Percentiles rank a stretch among this genome's conserved stretches.
phyloP scores from a whole-genome alignment of 2,113 vertebrate species.

The Phrynosoma blainvillii region DNA sequence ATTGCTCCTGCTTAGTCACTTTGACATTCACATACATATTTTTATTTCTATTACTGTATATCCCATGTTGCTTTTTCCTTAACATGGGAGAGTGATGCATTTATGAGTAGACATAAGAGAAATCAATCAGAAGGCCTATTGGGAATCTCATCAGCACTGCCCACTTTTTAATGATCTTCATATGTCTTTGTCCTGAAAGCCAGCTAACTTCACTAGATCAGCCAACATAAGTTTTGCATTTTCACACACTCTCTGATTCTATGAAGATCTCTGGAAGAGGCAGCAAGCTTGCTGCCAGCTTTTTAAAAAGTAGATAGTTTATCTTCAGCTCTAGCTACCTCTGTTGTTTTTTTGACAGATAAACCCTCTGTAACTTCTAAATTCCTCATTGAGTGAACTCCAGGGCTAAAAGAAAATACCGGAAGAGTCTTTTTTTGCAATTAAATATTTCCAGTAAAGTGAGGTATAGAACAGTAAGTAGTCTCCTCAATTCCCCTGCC shows the following conservation, averaged over 20 bases:
- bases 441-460: background rate
- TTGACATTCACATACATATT: no score
- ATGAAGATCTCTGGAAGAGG: background rate
- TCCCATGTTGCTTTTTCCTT: no score
- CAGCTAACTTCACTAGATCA: background rate
- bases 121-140: background rate
- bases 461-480: background rate
- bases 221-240: background rate
- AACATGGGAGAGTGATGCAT: no score
- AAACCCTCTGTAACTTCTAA: background rate
- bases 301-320: background rate
- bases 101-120: background rate
- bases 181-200: background rate
- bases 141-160: background rate
- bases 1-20: no score
- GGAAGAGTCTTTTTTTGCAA: background rate
- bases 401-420: background rate
- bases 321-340: background rate
- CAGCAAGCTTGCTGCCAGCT: background rate
- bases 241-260: background rate
- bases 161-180: background rate
- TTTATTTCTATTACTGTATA: no score
- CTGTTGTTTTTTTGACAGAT: background rate
- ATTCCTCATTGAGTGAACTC: background rate
- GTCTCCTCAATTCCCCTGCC: background rate